These are phyloP conservation scores for Ageneiosus marmoratus DNA, from an alignment of 2,113 vertebrate species.

Conservation along the genomic window DNA sequence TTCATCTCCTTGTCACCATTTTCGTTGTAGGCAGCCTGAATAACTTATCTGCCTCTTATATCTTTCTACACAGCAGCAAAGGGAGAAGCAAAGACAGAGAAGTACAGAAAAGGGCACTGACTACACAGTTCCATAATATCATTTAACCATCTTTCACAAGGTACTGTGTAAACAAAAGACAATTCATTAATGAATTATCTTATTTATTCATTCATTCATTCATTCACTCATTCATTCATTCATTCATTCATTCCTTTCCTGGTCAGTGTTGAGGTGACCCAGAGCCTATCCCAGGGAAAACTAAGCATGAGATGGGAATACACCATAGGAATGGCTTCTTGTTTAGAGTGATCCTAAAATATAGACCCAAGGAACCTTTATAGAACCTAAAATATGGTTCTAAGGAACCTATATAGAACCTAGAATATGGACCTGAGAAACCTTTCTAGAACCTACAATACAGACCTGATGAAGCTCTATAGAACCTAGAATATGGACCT, in stretches of 20 bases:
- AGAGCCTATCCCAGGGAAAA: not conserved
- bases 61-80: conserved; percentile 20
- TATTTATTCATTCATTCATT: no score
- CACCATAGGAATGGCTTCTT: not conserved
- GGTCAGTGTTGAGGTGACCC: not conserved
- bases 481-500: no score
- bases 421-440: no score
- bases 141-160: not conserved
- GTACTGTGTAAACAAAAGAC: not conserved
- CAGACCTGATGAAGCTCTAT: no score
- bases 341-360: conserved; percentile 1
- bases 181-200: not conserved
- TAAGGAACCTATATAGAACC: no score
- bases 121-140: not conserved
- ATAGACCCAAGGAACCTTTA: not conserved
- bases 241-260: not conserved
- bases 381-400: no score
- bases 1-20: conserved; percentile 47
- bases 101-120: conserved; percentile 4
- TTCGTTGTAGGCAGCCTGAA: conserved; percentile 48
- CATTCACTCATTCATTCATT: no score
- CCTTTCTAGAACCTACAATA: no score
- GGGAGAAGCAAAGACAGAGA: not conserved
- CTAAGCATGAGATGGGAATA: not conserved
- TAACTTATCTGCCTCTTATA: conserved; percentile 47